A percentile compares a stretch with the other conserved stretches of the same genome.
phyloP scores from a whole-genome alignment of 2,797 vertebrate species.

The Danio kyathit region DNA sequence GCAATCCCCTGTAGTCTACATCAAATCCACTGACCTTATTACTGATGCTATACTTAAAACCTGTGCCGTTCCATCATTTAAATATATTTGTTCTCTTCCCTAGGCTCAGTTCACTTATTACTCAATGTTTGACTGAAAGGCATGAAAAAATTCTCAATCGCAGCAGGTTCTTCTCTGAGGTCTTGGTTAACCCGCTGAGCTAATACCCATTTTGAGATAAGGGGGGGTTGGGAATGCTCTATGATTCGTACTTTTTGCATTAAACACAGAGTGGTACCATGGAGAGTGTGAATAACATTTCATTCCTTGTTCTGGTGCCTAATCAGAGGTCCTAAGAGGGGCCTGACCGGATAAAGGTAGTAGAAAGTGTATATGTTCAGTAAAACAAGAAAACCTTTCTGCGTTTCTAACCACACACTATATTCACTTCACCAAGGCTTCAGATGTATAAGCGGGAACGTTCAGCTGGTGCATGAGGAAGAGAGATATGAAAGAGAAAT shows the following conservation, averaged over 20 bases:
- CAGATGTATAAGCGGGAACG: neutral
- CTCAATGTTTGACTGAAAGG: neutral
- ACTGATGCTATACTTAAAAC: neutral
- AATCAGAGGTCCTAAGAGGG: conserved; percentile 8
- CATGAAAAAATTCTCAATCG: conserved; percentile 7
- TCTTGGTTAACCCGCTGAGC: conserved; percentile 36
- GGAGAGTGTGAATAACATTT: conserved; percentile 17
- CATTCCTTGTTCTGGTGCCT: conserved; percentile 21
- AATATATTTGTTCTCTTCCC: conserved; percentile 3
- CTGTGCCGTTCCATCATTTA: neutral
- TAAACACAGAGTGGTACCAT: conserved; percentile 2
- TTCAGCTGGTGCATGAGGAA: conserved; percentile 32
- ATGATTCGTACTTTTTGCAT: conserved; percentile 15
- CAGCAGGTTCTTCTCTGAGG: conserved; percentile 25
- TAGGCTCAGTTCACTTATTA: neutral
- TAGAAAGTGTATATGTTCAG: neutral
- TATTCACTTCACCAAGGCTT: conserved; percentile 22
- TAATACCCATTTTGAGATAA: conserved; percentile 28
- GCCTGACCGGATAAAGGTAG: conserved; percentile 6
- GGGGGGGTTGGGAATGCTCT: conserved; percentile 3
- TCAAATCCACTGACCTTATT: conserved; percentile 7
- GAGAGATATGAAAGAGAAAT: conserved; percentile 42
- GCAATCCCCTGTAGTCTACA: neutral
- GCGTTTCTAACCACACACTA: conserved; percentile 14
- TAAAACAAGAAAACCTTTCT: conserved; percentile 10